Percentiles rank a stretch among this genome's conserved stretches.
These are phyloP conservation scores for Drosophila melanica DNA, from an alignment of 1,140 invertebrate species.

Conservation along the genomic window DNA sequence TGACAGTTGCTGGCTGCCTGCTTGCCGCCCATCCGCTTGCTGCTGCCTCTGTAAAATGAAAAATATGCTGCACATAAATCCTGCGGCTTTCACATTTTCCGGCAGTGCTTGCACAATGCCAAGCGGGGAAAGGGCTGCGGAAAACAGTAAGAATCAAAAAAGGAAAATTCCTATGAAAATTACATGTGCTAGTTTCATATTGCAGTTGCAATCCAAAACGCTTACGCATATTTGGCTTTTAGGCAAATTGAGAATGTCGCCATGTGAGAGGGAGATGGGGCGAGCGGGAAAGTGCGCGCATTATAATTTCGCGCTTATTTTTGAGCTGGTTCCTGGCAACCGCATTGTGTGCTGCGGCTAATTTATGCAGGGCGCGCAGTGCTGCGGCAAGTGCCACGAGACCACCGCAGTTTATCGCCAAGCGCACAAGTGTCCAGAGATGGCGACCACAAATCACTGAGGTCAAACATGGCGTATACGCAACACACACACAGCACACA, in stretches of 20 bases:
- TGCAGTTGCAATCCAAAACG: slow-evolving; percentile 2
- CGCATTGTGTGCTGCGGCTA: slow-evolving; percentile 72
- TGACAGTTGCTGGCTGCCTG: slow-evolving; percentile 67
- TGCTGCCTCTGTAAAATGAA: slow-evolving; percentile 57
- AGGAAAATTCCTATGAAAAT: slow-evolving; percentile 46
- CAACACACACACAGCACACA: slow-evolving; percentile 44
- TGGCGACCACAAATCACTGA: slow-evolving; percentile 75
- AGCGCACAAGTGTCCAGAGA: slow-evolving; percentile 62
- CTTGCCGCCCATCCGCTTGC: slow-evolving; percentile 37
- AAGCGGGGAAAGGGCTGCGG: neutral
- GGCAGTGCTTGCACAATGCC: slow-evolving; percentile 26
- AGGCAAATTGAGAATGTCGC: slow-evolving; percentile 57
- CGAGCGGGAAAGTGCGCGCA: neutral
- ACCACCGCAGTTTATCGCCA: slow-evolving; percentile 70
- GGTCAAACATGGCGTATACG: slow-evolving; percentile 77
- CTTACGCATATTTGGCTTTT: slow-evolving; percentile 44
- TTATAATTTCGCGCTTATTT: slow-evolving; percentile 28
- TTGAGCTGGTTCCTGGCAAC: slow-evolving; percentile 31
- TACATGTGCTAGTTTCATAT: slow-evolving; percentile 54
- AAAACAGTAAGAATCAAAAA: slow-evolving; percentile 27
- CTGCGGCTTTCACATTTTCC: slow-evolving; percentile 62
- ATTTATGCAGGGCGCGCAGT: slow-evolving; percentile 69
- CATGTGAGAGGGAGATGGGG: neutral
- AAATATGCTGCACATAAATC: slow-evolving; percentile 79
- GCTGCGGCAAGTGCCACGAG: slow-evolving; percentile 38